Percentiles rank a stretch among this genome's conserved stretches.
Conservation (phyloP, 2,888 invertebrate species). For the Xanthorhoe spadicearia region DNA sequence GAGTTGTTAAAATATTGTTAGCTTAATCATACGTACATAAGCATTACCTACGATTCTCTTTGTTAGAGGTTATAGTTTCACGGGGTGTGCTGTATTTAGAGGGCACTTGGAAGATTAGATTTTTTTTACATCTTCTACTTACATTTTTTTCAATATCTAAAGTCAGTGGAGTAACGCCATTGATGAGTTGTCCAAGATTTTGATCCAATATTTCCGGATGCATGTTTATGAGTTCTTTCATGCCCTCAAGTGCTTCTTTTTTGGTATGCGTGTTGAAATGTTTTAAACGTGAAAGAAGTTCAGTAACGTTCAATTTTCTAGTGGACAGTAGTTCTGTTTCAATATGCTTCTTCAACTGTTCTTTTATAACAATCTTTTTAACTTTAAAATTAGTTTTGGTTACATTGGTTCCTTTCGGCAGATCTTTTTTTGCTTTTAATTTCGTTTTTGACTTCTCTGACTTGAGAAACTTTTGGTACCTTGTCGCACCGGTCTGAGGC, state of each 20-base stretch:
- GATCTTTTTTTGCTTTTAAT: constrained; percentile 90
- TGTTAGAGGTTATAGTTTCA: too few species aligned
- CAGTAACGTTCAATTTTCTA: constrained; percentile 89
- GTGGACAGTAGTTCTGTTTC: constrained; percentile 85
- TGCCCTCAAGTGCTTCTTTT: constrained; percentile 86
- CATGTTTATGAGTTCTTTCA: constrained; percentile 81
- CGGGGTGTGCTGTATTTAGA: too few species aligned
- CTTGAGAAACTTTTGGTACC: constrained; percentile 90
- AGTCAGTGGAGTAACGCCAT: constrained; percentile 87
- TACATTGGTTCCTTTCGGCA: constrained; percentile 95
- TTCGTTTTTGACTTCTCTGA: constrained; percentile 96
- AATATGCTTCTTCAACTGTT: constrained; percentile 87
- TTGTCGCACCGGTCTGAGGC: constrained; percentile 79
- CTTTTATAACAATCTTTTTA: constrained; percentile 92
- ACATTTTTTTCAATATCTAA: constrained; percentile 89
- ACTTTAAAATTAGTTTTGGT: constrained; percentile 96
- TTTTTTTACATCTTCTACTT: too few species aligned
- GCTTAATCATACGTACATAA: too few species aligned
- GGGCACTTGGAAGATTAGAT: too few species aligned
- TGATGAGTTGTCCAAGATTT: constrained; percentile 88
- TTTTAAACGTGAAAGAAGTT: constrained; percentile 88
- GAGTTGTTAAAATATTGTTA: not conserved
- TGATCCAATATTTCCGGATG: constrained; percentile 74
- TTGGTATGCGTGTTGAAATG: constrained; percentile 90
- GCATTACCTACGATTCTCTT: too few species aligned